phyloP scores from a whole-genome alignment of 2,797 vertebrate species.

The Gymnocypris eckloni region DNA sequence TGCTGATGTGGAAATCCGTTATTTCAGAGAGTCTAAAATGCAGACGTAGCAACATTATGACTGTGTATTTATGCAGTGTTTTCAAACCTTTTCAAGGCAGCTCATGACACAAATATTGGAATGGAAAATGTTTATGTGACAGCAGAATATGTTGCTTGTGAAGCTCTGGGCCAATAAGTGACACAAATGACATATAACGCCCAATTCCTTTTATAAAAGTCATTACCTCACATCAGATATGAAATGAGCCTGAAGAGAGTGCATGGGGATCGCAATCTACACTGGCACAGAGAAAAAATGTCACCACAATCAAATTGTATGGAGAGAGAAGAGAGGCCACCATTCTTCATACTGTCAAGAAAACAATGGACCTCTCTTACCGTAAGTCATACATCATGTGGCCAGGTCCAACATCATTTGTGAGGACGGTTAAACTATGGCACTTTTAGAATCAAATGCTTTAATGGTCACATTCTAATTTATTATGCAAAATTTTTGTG shows the following conservation, averaged over 20 bases:
- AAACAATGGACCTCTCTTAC: not conserved
- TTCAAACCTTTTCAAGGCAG: not conserved
- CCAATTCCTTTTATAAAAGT: not conserved
- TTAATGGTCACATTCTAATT: not conserved
- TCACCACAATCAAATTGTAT: not conserved
- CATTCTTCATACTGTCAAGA: constrained; percentile 5
- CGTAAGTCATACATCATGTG: not conserved
- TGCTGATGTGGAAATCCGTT: constrained; percentile 23
- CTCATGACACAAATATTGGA: not conserved
- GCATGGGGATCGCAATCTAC: not conserved
- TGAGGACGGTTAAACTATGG: not conserved
- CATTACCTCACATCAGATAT: not conserved
- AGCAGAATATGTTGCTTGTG: not conserved
- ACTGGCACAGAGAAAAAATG: not conserved
- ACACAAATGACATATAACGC: not conserved
- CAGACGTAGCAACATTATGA: not conserved
- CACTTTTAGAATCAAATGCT: not conserved
- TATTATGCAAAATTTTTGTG: not conserved
- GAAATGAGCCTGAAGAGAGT: not conserved
- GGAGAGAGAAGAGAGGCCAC: not conserved
- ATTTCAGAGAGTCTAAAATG: not conserved
- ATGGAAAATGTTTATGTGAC: constrained; percentile 3
- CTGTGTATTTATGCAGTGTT: not conserved
- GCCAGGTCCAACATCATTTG: not conserved
- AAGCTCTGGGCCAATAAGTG: not conserved